phyloP scores from a whole-genome alignment of 2,797 vertebrate species.

The Sebastes goodei region DNA sequence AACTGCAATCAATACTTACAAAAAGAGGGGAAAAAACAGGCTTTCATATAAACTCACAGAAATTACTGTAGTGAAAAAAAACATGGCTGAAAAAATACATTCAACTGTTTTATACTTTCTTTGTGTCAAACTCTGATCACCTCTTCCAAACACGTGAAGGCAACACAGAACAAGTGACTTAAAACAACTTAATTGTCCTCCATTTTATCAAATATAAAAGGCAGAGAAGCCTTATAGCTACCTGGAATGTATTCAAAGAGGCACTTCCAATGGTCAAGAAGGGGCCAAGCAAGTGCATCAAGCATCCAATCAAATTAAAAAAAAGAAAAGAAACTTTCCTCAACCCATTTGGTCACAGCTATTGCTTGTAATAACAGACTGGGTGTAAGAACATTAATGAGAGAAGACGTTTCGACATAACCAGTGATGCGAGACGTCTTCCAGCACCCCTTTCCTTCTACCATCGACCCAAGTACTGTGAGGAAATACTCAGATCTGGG shows the following conservation, averaged over 20 bases:
- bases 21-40: slow-evolving; percentile 80
- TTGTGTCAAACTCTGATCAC: slow-evolving; percentile 91
- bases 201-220: slow-evolving; percentile 83
- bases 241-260: slow-evolving; percentile 96
- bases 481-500: slow-evolving; percentile 19
- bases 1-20: slow-evolving; percentile 99
- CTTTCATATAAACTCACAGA: slow-evolving; percentile 94
- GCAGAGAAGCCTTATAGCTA: slow-evolving; percentile 79
- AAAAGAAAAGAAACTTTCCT: slow-evolving; percentile 57
- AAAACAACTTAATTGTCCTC: slow-evolving; percentile 58
- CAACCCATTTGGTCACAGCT: slow-evolving; percentile 84
- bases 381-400: slow-evolving; percentile 42
- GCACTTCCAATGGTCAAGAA: slow-evolving; percentile 87
- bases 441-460: slow-evolving; percentile 37
- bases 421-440: slow-evolving; percentile 13
- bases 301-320: slow-evolving; percentile 70
- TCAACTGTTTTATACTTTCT: slow-evolving; percentile 92
- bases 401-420: slow-evolving; percentile 24
- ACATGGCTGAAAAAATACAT: slow-evolving; percentile 93
- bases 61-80: slow-evolving; percentile 93
- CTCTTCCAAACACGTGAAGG: slow-evolving; percentile 78
- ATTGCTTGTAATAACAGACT: slow-evolving; percentile 73
- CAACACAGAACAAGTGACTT: slow-evolving; percentile 88
- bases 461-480: slow-evolving; percentile 38
- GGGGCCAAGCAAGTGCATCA: slow-evolving; percentile 75